Base-by-base conservation (phyloP, 2,888 invertebrate species). In the Iselma pallidipennis region DNA sequence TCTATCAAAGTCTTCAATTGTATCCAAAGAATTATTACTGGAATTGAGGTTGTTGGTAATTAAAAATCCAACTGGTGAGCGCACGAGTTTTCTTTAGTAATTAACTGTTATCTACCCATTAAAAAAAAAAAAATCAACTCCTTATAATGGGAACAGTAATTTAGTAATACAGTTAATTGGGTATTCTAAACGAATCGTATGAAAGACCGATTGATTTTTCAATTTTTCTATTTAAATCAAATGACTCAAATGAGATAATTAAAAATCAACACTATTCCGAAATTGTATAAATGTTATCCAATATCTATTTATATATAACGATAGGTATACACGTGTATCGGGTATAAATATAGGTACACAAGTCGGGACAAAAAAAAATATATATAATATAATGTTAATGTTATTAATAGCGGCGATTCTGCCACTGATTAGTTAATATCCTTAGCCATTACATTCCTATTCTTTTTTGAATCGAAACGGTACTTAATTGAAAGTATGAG, bases 401-500 rank as follows among this genome's bases (percentile, higher is more conserved):
- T n/a, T n/a, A 45, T 42, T 42, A 45, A 21, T 45, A 23, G 12
- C 21, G 21, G 23, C 23, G 12, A 23, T 45, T 23, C 12, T 23
- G 9, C 10, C 9, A 12, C 12, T 45, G 23, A 23, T 45, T 45
- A 45, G 45, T 45, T 45, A 23, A 45, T 45, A 21, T 12, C 45
- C 45, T 45, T 21, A 45, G 12, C 10, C 7, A 37, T 21, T 10
- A 45, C 23, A 45, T 45, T 45, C 21, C 23, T 45, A 45, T 45
- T 52, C 29, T 28, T 31, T n/a, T 14, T 10, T 16, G 10, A 26
- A 51, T 19, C 2, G 28, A 51, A 51, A 51, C 51, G 51, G 51
- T 51, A 51, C 51, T 21, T 51, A 51, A 51, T 51, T 51, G 51
- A 51, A 52, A 52, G 29, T 31, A 52, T 52, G 16, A 29, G 12